phyloP scores from a whole-genome alignment of 2,797 vertebrate genomes.

The Alcedo quadribrachys region DNA sequence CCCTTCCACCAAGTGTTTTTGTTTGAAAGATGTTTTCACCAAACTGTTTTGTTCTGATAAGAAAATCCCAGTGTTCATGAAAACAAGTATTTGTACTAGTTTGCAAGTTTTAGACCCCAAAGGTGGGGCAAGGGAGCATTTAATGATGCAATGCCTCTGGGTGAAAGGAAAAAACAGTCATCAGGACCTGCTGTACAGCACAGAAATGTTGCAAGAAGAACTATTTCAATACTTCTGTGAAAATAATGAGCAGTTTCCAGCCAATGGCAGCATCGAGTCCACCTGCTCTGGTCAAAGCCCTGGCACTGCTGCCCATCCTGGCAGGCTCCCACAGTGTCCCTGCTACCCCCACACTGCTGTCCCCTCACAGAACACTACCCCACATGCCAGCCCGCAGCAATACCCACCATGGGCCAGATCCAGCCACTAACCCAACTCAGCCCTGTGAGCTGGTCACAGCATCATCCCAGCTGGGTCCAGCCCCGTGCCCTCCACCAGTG shows the following conservation, averaged over 20 bases:
- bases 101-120: background rate
- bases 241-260: background rate
- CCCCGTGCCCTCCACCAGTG: background rate
- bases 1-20: background rate
- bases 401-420: accelerated
- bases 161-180: background rate
- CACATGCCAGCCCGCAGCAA: background rate
- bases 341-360: background rate
- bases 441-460: background rate
- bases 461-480: background rate
- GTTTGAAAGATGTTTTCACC: background rate
- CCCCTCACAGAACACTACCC: background rate
- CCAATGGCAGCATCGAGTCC: accelerated
- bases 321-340: background rate
- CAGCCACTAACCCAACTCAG: background rate
- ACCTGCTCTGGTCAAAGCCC: background rate
- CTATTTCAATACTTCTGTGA: background rate
- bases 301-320: accelerated
- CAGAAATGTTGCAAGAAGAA: background rate
- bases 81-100: background rate
- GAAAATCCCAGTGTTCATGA: background rate
- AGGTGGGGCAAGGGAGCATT: background rate
- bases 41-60: background rate
- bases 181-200: background rate
- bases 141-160: background rate